phyloP scores from a whole-genome alignment of 2,888 invertebrate genomes.

The Cryptocheilus praepositus region DNA sequence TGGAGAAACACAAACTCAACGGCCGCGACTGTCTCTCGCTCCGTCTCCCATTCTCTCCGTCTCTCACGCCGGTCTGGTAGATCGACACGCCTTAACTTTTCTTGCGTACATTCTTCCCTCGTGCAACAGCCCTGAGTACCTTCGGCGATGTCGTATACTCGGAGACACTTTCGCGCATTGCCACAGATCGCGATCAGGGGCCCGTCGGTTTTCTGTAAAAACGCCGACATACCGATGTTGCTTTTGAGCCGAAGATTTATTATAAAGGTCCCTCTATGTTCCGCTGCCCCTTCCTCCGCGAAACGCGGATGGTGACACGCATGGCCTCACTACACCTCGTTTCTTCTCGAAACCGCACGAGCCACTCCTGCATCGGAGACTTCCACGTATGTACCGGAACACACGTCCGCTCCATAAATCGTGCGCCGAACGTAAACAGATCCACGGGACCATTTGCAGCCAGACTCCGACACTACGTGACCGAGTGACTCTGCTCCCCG shows the following conservation, averaged over 20 bases:
- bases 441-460: conserved; percentile 39
- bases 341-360: conserved; percentile 43
- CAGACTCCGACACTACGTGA: conserved; percentile 17
- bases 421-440: conserved; percentile 42
- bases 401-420: conserved; percentile 49
- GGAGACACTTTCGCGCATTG: conserved; percentile 27
- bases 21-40: conserved; percentile 11
- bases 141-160: background rate
- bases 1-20: conserved; percentile 33
- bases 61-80: conserved; percentile 24
- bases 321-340: conserved; percentile 9
- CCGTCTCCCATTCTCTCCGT: too few relatives aligned
- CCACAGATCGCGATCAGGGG: conserved; percentile 9
- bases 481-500: background rate
- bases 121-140: conserved; percentile 32
- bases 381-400: conserved; percentile 32
- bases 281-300: background rate
- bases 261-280: conserved; percentile 29
- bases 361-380: conserved; percentile 16
- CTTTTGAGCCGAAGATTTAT: conserved; percentile 41
- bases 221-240: conserved; percentile 30
- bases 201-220: conserved; percentile 43
- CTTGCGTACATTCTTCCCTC: conserved; percentile 48
- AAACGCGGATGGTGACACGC: background rate
- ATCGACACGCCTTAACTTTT: conserved; percentile 46